Evolutionary conservation across 2,888 invertebrate species (phyloP).

Genomic region (Apamea crenata): DNA sequence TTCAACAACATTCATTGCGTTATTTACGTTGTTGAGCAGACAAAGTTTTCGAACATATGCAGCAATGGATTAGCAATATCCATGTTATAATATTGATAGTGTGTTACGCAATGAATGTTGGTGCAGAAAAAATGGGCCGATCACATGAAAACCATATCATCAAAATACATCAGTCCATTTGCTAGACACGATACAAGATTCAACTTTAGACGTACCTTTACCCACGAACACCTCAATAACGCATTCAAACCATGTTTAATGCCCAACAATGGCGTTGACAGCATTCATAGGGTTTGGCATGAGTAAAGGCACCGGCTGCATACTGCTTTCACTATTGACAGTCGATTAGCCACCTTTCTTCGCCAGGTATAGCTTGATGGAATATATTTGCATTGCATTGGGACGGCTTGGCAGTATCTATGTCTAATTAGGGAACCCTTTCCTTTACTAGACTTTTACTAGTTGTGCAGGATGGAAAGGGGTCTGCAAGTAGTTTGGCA

Average conservation of each 20-base stretch:
- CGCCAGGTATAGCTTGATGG: slow-evolving; percentile 40
- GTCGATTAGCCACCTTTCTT: slow-evolving; percentile 57
- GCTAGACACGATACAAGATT: slow-evolving; percentile 2
- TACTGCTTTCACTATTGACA: slow-evolving; percentile 65
- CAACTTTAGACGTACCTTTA: slow-evolving; percentile 20
- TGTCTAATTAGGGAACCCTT: slow-evolving; percentile 35
- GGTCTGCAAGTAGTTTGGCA: background rate
- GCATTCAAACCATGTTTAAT: slow-evolving; percentile 61
- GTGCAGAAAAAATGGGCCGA: background rate
- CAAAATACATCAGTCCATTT: slow-evolving; percentile 3
- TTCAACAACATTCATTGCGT: background rate
- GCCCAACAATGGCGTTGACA: slow-evolving; percentile 49
- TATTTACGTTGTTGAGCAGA: background rate
- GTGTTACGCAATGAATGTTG: no score
- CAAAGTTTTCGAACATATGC: background rate
- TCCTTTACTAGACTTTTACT: slow-evolving; percentile 35
- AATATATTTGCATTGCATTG: slow-evolving; percentile 63
- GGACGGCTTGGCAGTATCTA: slow-evolving; percentile 9
- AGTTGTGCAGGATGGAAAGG: background rate
- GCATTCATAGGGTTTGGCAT: slow-evolving; percentile 54
- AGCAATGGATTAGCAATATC: background rate
- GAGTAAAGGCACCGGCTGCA: slow-evolving; percentile 43
- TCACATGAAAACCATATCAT: background rate
- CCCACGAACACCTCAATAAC: slow-evolving; percentile 41
- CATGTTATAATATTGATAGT: no score